Evolutionary conservation across 2,113 vertebrate genomes (phyloP).

Genomic region (Scophthalmus maximus): DNA sequence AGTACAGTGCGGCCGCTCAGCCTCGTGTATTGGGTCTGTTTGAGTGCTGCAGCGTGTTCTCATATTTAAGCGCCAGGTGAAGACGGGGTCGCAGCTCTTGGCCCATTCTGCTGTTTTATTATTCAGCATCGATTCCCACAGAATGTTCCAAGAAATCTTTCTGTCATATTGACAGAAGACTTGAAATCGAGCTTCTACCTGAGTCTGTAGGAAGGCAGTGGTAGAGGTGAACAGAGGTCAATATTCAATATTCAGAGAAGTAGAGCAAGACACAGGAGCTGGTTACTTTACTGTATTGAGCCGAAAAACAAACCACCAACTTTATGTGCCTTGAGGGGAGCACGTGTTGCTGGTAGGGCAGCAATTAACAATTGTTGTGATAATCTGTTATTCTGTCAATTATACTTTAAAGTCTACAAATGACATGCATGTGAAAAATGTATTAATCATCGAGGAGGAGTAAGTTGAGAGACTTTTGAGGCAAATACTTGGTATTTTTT

Average conservation of each 20-base stretch:
- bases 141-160: not conserved
- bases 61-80: not conserved
- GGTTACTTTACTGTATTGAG: not conserved
- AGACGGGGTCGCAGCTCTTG: not conserved
- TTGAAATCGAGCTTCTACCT: not conserved
- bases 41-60: not conserved
- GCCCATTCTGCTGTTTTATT: not conserved
- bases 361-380: not conserved
- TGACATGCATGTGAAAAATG: too few species aligned
- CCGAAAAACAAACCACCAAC: not conserved
- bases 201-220: not conserved
- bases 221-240: slow-evolving; percentile 23
- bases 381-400: too few species aligned
- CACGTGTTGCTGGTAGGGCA: not conserved
- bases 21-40: too few species aligned
- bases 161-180: slow-evolving; percentile 3
- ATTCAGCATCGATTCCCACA: not conserved
- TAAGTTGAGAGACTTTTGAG: too few species aligned
- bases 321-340: not conserved
- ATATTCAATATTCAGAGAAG: slow-evolving; percentile 9
- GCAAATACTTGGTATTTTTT: too few species aligned
- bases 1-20: slow-evolving; percentile 50
- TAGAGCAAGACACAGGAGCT: not conserved
- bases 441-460: too few species aligned
- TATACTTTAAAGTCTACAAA: too few species aligned